Conservation (phyloP, 2,888 invertebrate genomes). For the Apotomis capreana region DNA sequence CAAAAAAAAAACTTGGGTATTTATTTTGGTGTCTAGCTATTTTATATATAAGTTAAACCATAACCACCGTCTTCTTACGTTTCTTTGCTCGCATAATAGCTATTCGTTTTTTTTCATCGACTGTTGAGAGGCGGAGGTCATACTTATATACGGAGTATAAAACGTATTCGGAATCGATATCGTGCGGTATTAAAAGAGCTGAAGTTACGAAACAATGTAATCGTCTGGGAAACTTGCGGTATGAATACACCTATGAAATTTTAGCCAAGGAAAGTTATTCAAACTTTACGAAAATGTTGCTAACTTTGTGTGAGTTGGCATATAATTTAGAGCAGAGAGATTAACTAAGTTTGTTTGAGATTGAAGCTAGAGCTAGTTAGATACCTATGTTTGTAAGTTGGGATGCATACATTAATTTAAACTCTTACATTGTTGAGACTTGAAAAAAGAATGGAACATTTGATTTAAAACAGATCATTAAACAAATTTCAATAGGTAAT, state of each 20-base stretch:
- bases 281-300: slow-evolving; percentile 13
- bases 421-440: too few species aligned
- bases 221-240: slow-evolving; percentile 21
- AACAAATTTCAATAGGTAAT: too few species aligned
- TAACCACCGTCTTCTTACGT: too few species aligned
- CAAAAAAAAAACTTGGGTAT: too few species aligned
- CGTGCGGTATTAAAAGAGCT: slow-evolving; percentile 15
- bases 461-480: too few species aligned
- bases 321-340: slow-evolving; percentile 19
- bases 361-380: neutral
- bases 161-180: slow-evolving; percentile 24
- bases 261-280: slow-evolving; percentile 7
- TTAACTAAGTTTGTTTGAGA: slow-evolving; percentile 9
- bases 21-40: too few species aligned
- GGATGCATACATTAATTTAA: too few species aligned
- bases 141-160: neutral
- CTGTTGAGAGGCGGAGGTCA: slow-evolving; percentile 20
- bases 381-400: neutral
- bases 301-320: slow-evolving; percentile 2
- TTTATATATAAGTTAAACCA: too few species aligned
- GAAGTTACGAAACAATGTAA: slow-evolving; percentile 22
- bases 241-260: slow-evolving; percentile 17
- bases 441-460: too few species aligned
- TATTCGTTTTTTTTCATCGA: neutral
- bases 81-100: too few species aligned